Evolutionary conservation across 2,113 vertebrate genomes (phyloP).

Genomic region (Dinomys branickii): DNA sequence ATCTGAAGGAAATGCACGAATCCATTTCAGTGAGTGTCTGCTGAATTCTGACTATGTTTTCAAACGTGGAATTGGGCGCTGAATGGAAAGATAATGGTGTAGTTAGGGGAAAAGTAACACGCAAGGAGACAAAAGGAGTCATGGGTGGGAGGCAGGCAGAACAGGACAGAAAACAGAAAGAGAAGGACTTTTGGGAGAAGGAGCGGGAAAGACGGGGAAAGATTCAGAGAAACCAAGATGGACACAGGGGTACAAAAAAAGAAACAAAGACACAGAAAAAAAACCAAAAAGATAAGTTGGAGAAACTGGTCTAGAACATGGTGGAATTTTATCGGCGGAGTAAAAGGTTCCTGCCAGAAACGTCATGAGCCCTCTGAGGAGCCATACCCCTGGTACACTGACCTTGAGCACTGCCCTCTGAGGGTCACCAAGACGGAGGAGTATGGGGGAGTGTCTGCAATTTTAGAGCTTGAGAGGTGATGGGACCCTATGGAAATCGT

Average conservation of each 20-base stretch:
- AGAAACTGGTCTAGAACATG: neutral
- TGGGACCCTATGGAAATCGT: neutral
- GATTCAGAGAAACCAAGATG: neutral
- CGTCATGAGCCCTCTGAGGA: neutral
- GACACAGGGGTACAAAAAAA: neutral
- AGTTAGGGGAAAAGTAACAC: neutral
- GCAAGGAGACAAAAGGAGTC: neutral
- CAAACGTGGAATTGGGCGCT: neutral
- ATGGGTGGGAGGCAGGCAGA: neutral
- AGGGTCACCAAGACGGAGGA: neutral
- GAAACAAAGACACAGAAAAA: neutral
- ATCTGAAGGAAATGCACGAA: too few relatives aligned
- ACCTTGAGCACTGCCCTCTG: neutral
- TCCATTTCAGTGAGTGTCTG: neutral
- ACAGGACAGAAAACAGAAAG: neutral
- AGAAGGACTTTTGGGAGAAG: too few relatives aligned
- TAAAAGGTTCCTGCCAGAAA: neutral
- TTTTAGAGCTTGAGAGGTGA: neutral
- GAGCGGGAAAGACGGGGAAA: neutral
- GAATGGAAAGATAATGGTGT: fast-evolving
- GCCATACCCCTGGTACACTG: neutral
- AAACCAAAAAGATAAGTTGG: neutral
- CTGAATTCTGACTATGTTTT: neutral
- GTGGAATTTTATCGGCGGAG: neutral
- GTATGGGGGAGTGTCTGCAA: fast-evolving